These are phyloP conservation scores for Anabacerthia variegaticeps DNA, from an alignment of 2,797 vertebrate genomes.

Conservation along the genomic window DNA sequence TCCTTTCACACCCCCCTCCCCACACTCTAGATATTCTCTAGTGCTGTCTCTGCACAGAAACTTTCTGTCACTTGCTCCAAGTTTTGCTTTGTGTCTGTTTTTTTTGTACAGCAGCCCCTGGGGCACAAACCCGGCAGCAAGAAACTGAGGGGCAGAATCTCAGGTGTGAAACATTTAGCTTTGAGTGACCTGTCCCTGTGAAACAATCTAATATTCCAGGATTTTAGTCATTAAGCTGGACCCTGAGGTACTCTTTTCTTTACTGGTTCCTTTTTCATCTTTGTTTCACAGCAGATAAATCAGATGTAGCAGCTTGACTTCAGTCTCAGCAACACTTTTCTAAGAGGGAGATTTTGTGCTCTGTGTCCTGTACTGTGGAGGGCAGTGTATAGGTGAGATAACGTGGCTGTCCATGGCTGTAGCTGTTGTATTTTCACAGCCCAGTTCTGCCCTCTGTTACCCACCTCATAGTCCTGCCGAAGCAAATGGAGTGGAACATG, in stretches of 20 bases:
- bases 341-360: not conserved
- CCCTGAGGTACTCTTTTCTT: not conserved
- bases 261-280: not conserved
- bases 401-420: accelerated
- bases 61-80: not conserved
- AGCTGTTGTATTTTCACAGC: not conserved
- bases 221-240: not conserved
- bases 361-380: accelerated
- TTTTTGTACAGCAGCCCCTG: not conserved
- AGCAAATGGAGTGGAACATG: not conserved
- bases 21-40: accelerated
- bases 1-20: not conserved
- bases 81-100: not conserved
- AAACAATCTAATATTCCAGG: not conserved
- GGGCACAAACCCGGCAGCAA: not conserved
- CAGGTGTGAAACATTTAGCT: not conserved
- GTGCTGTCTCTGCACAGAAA: not conserved
- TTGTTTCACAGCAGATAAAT: not conserved
- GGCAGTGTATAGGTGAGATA: not conserved
- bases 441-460: not conserved
- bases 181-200: not conserved
- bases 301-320: not conserved
- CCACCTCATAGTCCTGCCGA: not conserved
- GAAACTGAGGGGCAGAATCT: accelerated
- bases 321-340: not conserved